A percentile compares a stretch with the other conserved stretches of the same genome.
phyloP scores from a whole-genome alignment of 2,888 invertebrate species.

The Torymus texanus region DNA sequence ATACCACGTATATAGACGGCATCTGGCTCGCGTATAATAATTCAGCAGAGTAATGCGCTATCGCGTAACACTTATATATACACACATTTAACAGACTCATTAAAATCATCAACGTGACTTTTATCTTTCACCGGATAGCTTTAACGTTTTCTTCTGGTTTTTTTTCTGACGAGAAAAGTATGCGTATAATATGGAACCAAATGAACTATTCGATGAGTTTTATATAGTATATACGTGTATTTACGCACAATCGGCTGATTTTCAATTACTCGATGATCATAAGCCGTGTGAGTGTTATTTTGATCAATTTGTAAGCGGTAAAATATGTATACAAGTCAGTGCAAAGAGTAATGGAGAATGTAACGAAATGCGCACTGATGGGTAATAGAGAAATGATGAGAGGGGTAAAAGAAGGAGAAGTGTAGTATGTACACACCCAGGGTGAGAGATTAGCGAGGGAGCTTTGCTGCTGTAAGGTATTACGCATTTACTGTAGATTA shows the following conservation, averaged over 20 bases:
- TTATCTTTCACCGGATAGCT: not conserved
- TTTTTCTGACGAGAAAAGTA: not conserved
- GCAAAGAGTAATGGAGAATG: not conserved
- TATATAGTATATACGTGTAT: too few relatives aligned
- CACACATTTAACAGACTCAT: conserved; percentile 3
- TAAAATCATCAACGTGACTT: conserved; percentile 31
- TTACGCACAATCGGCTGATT: not conserved
- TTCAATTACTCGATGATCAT: conserved; percentile 20
- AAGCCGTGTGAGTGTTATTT: not conserved
- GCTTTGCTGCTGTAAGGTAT: too few relatives aligned
- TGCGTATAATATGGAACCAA: not conserved
- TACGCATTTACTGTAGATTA: too few relatives aligned
- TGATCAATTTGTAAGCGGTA: conserved; percentile 17
- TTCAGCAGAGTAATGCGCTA: conserved; percentile 14
- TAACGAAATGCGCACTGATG: not conserved
- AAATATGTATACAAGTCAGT: not conserved
- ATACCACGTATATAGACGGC: not conserved
- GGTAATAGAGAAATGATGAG: not conserved
- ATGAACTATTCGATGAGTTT: not conserved
- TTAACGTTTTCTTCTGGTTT: not conserved
- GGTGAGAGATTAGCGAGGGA: too few relatives aligned
- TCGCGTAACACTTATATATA: not conserved
- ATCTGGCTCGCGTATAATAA: conserved; percentile 44
- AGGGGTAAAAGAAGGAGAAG: not conserved
- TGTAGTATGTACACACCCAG: too few relatives aligned